Percentiles rank a stretch among this genome's conserved stretches.
These are phyloP conservation scores for Aptenodytes patagonicus DNA, from an alignment of 2,113 vertebrate genomes.

Conservation along the genomic window DNA sequence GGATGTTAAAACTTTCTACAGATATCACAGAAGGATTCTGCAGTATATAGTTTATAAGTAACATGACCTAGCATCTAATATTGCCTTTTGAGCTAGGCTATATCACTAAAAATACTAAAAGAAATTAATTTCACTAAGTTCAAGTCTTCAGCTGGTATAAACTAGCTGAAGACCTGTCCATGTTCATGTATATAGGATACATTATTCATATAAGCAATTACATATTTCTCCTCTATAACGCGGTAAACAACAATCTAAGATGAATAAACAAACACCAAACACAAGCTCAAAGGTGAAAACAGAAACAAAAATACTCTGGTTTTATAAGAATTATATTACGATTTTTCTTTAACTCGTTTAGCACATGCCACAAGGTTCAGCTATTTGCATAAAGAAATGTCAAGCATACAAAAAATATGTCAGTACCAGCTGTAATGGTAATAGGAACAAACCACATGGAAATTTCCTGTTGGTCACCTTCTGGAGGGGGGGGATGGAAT, in stretches of 20 bases:
- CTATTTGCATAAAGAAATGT: conserved; percentile 16
- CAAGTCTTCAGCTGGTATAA: background rate
- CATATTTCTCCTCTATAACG: background rate
- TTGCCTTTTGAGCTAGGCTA: background rate
- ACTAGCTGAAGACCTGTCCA: background rate
- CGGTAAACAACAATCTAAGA: background rate
- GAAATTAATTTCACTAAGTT: background rate
- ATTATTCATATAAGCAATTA: background rate
- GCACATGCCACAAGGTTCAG: background rate
- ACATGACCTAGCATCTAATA: background rate
- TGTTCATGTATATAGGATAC: background rate
- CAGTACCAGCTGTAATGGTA: background rate
- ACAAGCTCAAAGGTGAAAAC: background rate
- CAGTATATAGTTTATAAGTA: background rate
- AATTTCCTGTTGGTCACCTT: background rate
- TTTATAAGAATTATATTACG: background rate
- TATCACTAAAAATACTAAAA: background rate
- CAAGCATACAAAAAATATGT: background rate
- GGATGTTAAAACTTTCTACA: background rate
- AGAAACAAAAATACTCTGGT: background rate
- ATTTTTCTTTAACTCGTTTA: background rate
- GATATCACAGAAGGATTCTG: background rate
- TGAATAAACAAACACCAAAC: background rate
- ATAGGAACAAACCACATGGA: background rate
- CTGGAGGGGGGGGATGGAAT: background rate